phyloP scores from a whole-genome alignment of 2,113 vertebrate species.

The Mungos mungo region DNA sequence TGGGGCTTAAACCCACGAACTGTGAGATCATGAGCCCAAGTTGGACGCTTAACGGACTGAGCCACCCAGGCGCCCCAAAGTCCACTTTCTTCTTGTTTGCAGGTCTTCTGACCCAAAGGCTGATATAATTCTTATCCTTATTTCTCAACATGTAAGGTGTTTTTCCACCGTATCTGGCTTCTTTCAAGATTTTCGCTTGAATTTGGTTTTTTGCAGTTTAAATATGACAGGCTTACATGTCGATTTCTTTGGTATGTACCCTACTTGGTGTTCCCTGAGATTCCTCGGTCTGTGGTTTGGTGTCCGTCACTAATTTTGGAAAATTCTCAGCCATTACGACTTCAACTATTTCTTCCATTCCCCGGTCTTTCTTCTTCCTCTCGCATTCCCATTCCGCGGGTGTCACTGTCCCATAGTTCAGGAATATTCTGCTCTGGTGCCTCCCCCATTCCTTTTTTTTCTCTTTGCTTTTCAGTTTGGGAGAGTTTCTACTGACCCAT shows the following conservation, averaged over 20 bases:
- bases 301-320: background rate
- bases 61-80: too few relatives aligned
- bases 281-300: background rate
- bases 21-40: too few relatives aligned
- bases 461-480: background rate
- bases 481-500: background rate
- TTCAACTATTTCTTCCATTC: background rate
- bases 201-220: background rate
- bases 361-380: background rate
- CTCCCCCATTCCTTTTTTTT: background rate
- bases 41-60: rapidly evolving
- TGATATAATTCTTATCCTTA: background rate
- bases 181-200: background rate
- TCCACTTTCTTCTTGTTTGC: background rate
- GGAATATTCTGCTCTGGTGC: background rate
- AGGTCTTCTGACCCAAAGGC: background rate
- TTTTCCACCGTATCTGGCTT: background rate
- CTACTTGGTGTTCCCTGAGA: background rate
- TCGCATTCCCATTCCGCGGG: background rate
- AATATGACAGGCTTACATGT: background rate
- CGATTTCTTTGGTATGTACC: background rate
- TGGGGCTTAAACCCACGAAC: too few relatives aligned
- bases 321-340: background rate
- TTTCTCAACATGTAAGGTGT: background rate
- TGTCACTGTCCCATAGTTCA: background rate